Percentiles rank a stretch among this genome's conserved stretches.
Evolutionary conservation across 2,113 vertebrate genomes (phyloP).

Genomic region (Phocoena phocoena): DNA sequence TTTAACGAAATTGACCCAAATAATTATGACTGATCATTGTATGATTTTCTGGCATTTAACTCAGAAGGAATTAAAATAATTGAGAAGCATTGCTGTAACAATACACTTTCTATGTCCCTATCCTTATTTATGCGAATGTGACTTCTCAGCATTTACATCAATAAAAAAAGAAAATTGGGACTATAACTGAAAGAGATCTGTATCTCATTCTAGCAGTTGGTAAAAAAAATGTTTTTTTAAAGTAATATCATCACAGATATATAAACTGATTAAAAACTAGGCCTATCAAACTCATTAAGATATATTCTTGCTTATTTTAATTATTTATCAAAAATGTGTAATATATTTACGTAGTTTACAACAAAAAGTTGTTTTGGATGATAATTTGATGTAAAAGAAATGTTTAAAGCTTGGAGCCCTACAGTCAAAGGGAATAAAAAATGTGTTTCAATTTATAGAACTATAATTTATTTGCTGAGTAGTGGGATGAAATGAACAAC

Average conservation of each 20-base stretch:
- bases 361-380: background rate
- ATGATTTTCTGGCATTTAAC: background rate
- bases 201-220: background rate
- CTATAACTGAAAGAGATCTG: background rate
- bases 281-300: background rate
- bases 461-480: background rate
- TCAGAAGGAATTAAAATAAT: background rate
- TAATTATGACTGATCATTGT: background rate
- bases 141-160: background rate
- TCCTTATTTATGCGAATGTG: background rate
- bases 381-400: background rate
- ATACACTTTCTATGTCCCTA: background rate
- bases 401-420: background rate
- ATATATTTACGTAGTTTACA: background rate
- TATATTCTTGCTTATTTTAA: background rate
- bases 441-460: background rate
- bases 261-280: background rate
- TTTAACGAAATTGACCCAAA: background rate
- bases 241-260: background rate
- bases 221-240: background rate
- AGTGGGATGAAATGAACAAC: background rate
- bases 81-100: background rate
- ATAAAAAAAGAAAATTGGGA: background rate
- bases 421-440: background rate
- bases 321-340: background rate